Evolutionary conservation across 2,113 vertebrate species (phyloP), one percentile per base, ranked within the genome.

Genomic region (Trochalopteron elliotii): DNA sequence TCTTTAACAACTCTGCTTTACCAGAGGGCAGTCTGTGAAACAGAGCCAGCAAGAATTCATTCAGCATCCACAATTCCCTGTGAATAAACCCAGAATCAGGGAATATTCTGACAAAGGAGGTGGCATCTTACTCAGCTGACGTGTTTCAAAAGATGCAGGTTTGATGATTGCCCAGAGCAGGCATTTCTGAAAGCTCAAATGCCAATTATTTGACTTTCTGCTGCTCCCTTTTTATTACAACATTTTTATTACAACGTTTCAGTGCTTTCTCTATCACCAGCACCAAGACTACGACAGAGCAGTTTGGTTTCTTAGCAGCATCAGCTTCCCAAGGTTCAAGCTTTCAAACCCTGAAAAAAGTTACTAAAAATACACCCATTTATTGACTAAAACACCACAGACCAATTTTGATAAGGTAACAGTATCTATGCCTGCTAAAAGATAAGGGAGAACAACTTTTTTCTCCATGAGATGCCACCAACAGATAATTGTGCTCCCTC

Each of bases 241-340:
- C 25, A 8, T 44, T 71, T 47, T 74, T 56, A 64, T 55, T 33
- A 18, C 81, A 47, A 28, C 12, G 6, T 74, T 64, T 47, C 79
- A 22, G 31, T 0, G 27, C 28, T 82, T 35, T 4, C 53, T 87
- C 65, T 74, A 61, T 83, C 85, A 5, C 33, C 82, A 31, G 71
- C 74, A 6, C 31, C 60, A 12, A 37, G 17, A 35, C 15, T 5
- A 19, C 0, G 0, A 35, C 8, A 11, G 16, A 19, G 27, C 2
- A 14, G 33, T 67, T 68, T 22, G 45, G 57, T 80, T 88, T 72
- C 82, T 87, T 25, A 81, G 74, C 67, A 82, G 81, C 81, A 80
- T 7, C 64, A 11, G 15, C 27, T 45, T 65, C 47, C 23, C 75
- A 20, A 81, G n/a, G 57, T 45, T 78, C 40, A 25, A 37, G 42